Evolutionary conservation across 2,113 vertebrate species (phyloP).

Genomic region (Tragulus kanchil): DNA sequence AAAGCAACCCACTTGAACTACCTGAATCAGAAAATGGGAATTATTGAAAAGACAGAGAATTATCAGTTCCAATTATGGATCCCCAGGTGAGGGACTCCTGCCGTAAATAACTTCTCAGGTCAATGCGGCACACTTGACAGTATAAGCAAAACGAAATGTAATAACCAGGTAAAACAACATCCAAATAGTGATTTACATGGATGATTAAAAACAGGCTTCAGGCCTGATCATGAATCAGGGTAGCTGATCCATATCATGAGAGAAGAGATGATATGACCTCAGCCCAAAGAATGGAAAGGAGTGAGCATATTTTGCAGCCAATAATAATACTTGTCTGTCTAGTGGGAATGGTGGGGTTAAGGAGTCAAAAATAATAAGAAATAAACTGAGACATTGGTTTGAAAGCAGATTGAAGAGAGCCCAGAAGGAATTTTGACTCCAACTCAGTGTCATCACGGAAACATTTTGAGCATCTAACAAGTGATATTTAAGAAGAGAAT

Average conservation of each 20-base stretch:
- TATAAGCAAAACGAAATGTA: neutral
- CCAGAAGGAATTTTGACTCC: neutral
- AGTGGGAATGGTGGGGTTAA: neutral
- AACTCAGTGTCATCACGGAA: neutral
- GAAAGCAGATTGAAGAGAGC: neutral
- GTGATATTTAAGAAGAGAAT: slow-evolving; percentile 16
- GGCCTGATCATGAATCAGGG: neutral
- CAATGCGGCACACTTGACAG: neutral
- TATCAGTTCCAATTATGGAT: neutral
- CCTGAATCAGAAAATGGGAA: slow-evolving; percentile 39
- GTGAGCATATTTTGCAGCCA: neutral
- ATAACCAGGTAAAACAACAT: neutral
- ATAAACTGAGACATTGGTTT: neutral
- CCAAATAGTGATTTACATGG: neutral
- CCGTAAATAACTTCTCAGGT: neutral
- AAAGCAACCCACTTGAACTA: neutral
- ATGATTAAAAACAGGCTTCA: neutral
- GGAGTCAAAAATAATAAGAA: neutral
- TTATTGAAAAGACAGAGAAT: neutral
- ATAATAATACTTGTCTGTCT: neutral
- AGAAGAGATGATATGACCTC: neutral
- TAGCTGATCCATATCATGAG: neutral
- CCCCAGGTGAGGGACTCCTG: neutral
- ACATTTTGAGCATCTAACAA: neutral
- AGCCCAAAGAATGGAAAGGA: neutral